Base-by-base conservation (phyloP, 2,888 invertebrate genomes). In the Hylaea fasciaria region DNA sequence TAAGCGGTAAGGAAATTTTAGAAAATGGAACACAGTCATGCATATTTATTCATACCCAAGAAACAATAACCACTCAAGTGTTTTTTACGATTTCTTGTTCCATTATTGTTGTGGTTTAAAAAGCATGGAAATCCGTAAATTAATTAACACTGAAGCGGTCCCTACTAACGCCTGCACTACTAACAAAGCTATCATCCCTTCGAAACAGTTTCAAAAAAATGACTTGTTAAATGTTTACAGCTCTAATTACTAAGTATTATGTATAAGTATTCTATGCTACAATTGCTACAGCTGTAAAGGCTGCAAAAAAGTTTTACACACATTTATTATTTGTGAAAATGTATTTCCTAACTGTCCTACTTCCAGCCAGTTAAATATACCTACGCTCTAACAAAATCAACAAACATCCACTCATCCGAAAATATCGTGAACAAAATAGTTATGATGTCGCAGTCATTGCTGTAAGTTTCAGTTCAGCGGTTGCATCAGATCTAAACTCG, bases 401-500 rank as follows among this genome's bases (percentile, higher is more conserved):
- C 55, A 35, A 43, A 49, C 53, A 32, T 45, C 13, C 28, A 50
- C 29, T 13, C 55, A 63, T 70, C 69, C 57, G 40, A 59, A 69
- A 73, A 74, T 71, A 74, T 62, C 58, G 43, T 39, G 45, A 46
- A 60, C 57, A 49, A 63, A 66, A 61, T 54, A 48, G 44, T 56
- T 49, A 52, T 51, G 56, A 64, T 64, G 64, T 66, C 62, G 48
- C 56, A 53, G 57, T 28, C 43, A 48, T 29, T 46, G 29, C 41
- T 48, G 57, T 51, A 46, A 54, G 41, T 51, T 56, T 46, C 47
- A 70, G 77, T 76, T 74, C 70, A 71, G 65, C 62, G 63, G 71
- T 87, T 87, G 88, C 89, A 91, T 91, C 89, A 89, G 70, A 77
- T 80, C 85, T 86, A 86, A 84, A 86, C 83, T 63, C 37, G 86